These are phyloP conservation scores for Andinoacara biseriatus DNA, from an alignment of 2,113 vertebrate genomes.

Conservation along the genomic window DNA sequence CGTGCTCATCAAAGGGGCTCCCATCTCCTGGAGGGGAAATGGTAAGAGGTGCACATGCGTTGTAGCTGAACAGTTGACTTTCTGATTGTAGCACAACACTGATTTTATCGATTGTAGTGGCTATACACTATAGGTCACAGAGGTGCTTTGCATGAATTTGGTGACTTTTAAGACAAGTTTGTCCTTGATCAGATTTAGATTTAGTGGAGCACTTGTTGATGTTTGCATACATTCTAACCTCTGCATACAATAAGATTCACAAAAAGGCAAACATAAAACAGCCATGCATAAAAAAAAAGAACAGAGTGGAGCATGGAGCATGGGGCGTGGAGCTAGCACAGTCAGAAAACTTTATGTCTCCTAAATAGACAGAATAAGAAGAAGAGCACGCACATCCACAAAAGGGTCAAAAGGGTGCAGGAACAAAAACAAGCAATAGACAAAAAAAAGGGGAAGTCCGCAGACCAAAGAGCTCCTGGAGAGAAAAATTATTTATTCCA, in stretches of 20 bases:
- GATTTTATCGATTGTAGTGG: not conserved
- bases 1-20: slow-evolving; percentile 87
- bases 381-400: too few species aligned
- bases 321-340: too few species aligned
- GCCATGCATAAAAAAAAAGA: too few species aligned
- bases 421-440: too few species aligned
- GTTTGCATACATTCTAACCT: not conserved
- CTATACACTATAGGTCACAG: not conserved
- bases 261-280: not conserved
- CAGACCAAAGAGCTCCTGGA: too few species aligned
- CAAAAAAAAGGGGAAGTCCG: too few species aligned
- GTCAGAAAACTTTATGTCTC: too few species aligned
- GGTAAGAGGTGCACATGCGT: slow-evolving; percentile 77
- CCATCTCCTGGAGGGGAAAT: slow-evolving; percentile 93
- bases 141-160: not conserved
- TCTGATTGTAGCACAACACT: not conserved
- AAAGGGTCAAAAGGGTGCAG: too few species aligned
- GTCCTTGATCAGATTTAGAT: not conserved
- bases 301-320: not conserved
- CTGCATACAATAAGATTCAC: not conserved
- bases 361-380: not conserved
- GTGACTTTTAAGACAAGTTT: not conserved
- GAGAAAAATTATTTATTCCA: too few species aligned
- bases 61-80: not conserved
- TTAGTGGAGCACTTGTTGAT: not conserved